A percentile compares a stretch with the other conserved stretches of the same genome.
phyloP scores from a whole-genome alignment of 2,888 invertebrate species.

The Chrysomela aeneicollis region DNA sequence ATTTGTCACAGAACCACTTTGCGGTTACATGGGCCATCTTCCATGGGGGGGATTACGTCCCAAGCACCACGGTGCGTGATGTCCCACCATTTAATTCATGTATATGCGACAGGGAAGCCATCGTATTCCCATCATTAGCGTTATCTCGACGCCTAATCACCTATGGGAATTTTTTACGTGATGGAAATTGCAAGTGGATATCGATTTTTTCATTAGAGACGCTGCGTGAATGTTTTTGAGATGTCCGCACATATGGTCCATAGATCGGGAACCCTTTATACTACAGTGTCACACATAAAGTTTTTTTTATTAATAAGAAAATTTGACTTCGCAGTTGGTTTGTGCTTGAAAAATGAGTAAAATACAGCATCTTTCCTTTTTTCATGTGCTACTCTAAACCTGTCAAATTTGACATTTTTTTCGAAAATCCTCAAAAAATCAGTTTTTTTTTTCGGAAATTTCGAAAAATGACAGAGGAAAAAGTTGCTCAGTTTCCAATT shows the following conservation, averaged over 20 bases:
- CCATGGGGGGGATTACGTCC: background rate
- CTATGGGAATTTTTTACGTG: conserved; percentile 13
- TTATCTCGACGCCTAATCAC: conserved; percentile 21
- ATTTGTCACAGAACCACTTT: conserved; percentile 46
- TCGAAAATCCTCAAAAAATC: no score
- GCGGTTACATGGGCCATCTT: conserved; percentile 11
- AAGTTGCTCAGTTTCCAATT: no score
- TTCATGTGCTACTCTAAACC: no score
- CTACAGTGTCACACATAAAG: no score
- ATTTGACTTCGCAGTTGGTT: no score
- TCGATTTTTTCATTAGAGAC: conserved; percentile 12
- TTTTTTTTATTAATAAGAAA: no score
- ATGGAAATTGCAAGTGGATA: background rate
- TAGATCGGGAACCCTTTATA: no score
- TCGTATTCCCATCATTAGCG: conserved; percentile 34
- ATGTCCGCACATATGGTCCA: background rate
- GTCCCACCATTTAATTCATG: conserved; percentile 28
- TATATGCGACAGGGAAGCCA: conserved; percentile 24
- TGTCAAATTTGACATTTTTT: no score
- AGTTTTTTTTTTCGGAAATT: no score
- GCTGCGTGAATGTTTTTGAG: background rate
- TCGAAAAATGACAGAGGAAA: no score
- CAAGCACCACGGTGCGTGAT: conserved; percentile 34
- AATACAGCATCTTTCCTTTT: no score
- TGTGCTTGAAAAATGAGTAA: no score